phyloP scores from a whole-genome alignment of 2,113 vertebrate species.

The Pycnonotus jocosus region DNA sequence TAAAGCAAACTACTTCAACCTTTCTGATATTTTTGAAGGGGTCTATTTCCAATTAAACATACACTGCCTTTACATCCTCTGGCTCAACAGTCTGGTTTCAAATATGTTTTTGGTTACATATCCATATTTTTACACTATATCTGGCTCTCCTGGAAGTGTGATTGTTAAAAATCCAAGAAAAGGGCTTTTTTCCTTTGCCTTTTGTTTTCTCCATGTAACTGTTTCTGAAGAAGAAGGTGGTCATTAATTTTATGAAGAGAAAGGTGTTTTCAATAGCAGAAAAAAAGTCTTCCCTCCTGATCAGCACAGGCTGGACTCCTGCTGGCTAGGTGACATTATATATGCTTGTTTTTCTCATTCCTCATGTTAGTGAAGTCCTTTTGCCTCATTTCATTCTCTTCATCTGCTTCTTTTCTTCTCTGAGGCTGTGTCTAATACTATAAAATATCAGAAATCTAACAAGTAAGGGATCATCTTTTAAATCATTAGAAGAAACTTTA shows the following conservation, averaged over 20 bases:
- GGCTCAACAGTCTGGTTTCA: neutral
- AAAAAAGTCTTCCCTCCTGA: neutral
- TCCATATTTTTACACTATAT: neutral
- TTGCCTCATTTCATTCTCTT: neutral
- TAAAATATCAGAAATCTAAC: neutral
- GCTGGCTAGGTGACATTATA: neutral
- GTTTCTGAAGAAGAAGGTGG: neutral
- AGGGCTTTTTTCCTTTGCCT: fast-evolving
- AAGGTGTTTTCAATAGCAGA: neutral
- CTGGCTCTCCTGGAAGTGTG: neutral
- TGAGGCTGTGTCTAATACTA: neutral
- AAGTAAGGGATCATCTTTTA: neutral
- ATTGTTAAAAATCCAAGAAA: neutral
- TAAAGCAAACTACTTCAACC: neutral
- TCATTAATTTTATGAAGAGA: neutral
- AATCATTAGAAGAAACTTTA: neutral
- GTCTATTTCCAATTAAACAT: neutral
- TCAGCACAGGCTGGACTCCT: neutral
- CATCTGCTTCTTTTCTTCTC: neutral
- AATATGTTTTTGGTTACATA: neutral
- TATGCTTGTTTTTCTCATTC: neutral
- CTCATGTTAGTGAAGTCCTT: neutral
- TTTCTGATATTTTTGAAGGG: neutral
- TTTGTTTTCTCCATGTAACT: neutral
- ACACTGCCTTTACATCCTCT: neutral